A percentile compares a stretch with the other conserved stretches of the same genome.
phyloP scores from a whole-genome alignment of 1,140 invertebrate genomes.

The Tetramorium parvispinum region DNA sequence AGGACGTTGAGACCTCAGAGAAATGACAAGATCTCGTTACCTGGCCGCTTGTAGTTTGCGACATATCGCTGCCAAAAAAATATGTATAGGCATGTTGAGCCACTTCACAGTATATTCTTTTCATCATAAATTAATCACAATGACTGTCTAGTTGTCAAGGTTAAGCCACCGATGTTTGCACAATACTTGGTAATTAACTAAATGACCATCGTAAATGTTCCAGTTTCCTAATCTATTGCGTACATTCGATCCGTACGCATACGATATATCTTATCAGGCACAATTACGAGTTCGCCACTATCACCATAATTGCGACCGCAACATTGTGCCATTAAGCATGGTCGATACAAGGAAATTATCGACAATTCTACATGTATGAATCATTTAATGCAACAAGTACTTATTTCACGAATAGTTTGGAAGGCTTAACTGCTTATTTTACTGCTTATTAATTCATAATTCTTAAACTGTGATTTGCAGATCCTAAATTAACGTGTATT shows the following conservation, averaged over 20 bases:
- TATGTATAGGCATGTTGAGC: not conserved
- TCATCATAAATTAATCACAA: not conserved
- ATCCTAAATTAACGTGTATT: not conserved
- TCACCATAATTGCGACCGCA: slow-evolving; percentile 59
- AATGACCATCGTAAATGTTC: slow-evolving; percentile 62
- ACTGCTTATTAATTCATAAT: not conserved
- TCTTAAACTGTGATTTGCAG: not conserved
- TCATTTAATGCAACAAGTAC: not conserved
- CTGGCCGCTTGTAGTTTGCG: not conserved
- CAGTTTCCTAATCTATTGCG: slow-evolving; percentile 70
- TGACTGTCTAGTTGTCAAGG: not conserved
- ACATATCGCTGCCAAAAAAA: not conserved
- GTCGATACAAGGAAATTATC: not conserved
- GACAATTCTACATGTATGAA: not conserved
- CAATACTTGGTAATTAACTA: slow-evolving; percentile 58
- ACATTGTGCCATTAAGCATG: slow-evolving; percentile 17
- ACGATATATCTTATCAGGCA: slow-evolving; percentile 41
- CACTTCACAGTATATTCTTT: not conserved
- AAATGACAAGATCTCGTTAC: slow-evolving; percentile 43
- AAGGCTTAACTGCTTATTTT: not conserved
- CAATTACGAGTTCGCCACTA: slow-evolving; percentile 65
- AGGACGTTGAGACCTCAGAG: not conserved
- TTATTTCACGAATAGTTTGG: not conserved
- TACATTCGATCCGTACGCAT: slow-evolving; percentile 1
- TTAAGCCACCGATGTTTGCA: slow-evolving; percentile 8